phyloP scores from a whole-genome alignment of 2,113 vertebrate genomes.

The Tupaia tana region DNA sequence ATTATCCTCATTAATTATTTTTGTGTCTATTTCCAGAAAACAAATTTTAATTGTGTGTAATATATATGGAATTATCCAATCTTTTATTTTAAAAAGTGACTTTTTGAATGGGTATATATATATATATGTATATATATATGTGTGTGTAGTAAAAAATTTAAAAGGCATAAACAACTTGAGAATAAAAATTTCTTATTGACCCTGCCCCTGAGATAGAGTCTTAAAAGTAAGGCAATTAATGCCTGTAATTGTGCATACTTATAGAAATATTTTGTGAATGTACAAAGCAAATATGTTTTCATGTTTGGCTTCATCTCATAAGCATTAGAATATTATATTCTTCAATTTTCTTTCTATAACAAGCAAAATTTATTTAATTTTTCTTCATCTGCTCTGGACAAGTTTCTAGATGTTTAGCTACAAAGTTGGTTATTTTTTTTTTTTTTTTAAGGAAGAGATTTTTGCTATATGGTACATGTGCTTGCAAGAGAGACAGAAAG shows the following conservation, averaged over 20 bases:
- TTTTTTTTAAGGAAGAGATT: no score
- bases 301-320: neutral
- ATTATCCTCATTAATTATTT: neutral
- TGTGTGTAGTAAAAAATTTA: neutral
- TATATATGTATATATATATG: neutral
- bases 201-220: neutral
- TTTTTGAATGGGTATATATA: neutral
- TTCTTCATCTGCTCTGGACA: neutral
- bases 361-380: neutral
- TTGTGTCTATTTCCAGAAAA: neutral
- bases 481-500: no score
- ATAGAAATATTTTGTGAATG: constrained; percentile 14
- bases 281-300: neutral
- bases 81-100: neutral
- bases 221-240: neutral
- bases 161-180: neutral
- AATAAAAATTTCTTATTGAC: neutral
- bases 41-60: neutral
- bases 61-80: neutral
- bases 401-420: neutral
- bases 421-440: no score
- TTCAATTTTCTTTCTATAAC: neutral
- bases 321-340: neutral
- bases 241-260: neutral
- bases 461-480: no score